Percentiles rank a stretch among this genome's conserved stretches.
Conservation (phyloP, 2,113 vertebrate genomes). For the Notechis scutatus region DNA sequence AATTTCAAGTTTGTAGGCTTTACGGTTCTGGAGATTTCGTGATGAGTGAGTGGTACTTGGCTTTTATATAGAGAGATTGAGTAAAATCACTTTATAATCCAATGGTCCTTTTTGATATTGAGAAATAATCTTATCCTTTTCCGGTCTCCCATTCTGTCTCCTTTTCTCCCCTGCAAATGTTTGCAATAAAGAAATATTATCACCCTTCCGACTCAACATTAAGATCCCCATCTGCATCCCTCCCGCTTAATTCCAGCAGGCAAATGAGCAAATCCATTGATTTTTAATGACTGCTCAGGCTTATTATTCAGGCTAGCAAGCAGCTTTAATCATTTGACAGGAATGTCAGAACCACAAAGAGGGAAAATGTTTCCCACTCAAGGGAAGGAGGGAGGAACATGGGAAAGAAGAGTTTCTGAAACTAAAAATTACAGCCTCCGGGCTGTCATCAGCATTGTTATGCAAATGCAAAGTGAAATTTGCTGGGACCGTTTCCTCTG, state of each 20-base stretch:
- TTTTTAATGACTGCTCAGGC: constrained; percentile 38
- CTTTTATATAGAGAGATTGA: too few relatives aligned
- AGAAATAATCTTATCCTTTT: not conserved
- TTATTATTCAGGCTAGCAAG: constrained; percentile 16
- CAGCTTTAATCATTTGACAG: constrained; percentile 23
- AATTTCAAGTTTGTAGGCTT: too few relatives aligned
- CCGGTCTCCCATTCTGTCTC: constrained; percentile 4
- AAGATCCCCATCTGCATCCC: not conserved
- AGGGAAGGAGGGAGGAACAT: constrained; percentile 47
- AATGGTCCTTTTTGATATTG: not conserved
- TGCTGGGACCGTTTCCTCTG: constrained; percentile 32
- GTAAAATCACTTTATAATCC: not conserved
- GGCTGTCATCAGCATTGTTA: constrained; percentile 55
- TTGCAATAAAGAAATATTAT: not conserved
- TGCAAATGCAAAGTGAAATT: constrained; percentile 44
- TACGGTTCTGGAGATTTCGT: too few relatives aligned
- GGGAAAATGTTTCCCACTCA: constrained; percentile 42
- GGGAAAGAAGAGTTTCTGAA: constrained; percentile 36
- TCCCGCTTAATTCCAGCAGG: constrained; percentile 15
- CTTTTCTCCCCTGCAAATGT: not conserved
- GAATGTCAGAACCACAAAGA: constrained; percentile 39
- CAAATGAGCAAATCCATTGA: constrained; percentile 11
- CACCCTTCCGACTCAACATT: not conserved
- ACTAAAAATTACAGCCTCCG: constrained; percentile 52
- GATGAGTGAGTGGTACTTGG: too few relatives aligned